A percentile compares a stretch with the other conserved stretches of the same genome.
These are phyloP conservation scores for Coenobita brevimanus DNA, from an alignment of 1,140 invertebrate species.

Conservation along the genomic window DNA sequence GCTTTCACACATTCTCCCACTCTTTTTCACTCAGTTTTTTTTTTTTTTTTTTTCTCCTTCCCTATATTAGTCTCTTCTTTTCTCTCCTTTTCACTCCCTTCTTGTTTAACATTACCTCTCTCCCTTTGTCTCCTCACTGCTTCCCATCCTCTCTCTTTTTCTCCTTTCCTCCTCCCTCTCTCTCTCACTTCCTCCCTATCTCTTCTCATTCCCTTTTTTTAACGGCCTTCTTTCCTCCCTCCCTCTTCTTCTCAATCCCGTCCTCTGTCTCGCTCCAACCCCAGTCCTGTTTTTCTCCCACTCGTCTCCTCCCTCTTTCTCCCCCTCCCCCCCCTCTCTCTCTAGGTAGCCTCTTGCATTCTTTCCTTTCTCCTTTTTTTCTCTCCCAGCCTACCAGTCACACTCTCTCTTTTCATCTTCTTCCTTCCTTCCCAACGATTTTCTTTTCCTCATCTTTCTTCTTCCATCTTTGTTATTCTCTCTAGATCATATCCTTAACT, in stretches of 20 bases:
- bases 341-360: no score
- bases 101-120: not conserved
- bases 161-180: conserved; percentile 1
- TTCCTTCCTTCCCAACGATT: no score
- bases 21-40: not conserved
- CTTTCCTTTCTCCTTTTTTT: no score
- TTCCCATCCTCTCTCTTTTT: not conserved
- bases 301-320: not conserved
- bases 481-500: no score
- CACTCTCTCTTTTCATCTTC: no score
- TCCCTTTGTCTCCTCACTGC: not conserved
- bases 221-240: not conserved
- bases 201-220: no score
- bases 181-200: not conserved
- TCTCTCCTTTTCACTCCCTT: not conserved
- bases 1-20: not conserved
- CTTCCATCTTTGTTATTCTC: no score
- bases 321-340: no score
- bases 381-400: no score
- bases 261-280: not conserved
- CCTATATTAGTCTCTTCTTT: not conserved
- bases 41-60: not conserved
- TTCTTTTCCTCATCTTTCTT: no score
- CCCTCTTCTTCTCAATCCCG: not conserved
- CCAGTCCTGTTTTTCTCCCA: not conserved